Evolutionary conservation across 2,888 invertebrate species (phyloP).

Genomic region (Eupithecia insigniata): DNA sequence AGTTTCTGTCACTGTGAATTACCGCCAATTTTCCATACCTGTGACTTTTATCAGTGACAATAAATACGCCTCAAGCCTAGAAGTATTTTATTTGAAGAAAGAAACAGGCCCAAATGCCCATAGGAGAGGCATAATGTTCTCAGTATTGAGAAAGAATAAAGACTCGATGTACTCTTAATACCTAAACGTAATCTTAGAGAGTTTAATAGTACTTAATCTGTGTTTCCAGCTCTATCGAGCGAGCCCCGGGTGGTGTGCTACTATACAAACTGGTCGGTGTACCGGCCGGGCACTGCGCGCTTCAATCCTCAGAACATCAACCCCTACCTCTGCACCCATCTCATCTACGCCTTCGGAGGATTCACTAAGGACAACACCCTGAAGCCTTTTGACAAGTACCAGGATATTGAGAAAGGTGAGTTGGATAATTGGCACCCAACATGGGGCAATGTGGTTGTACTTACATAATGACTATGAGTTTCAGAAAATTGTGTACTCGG

Average conservation of each 20-base stretch:
- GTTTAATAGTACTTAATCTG: neutral
- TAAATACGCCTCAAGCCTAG: too few relatives aligned
- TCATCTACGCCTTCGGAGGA: constrained; percentile 96
- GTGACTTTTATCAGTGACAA: too few relatives aligned
- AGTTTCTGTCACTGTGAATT: too few relatives aligned
- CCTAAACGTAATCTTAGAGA: neutral
- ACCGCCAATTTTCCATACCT: too few relatives aligned
- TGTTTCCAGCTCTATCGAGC: constrained; percentile 61
- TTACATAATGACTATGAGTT: too few relatives aligned
- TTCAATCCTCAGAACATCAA: constrained; percentile 97
- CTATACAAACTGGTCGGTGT: constrained; percentile 97
- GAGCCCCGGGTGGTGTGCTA: constrained; percentile 94
- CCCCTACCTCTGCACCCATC: constrained; percentile 96
- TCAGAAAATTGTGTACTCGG: too few relatives aligned
- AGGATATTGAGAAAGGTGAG: constrained; percentile 96
- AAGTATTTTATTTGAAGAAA: too few relatives aligned
- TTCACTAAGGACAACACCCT: constrained; percentile 95
- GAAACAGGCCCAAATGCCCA: too few relatives aligned
- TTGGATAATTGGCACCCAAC: constrained; percentile 14
- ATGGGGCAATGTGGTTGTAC: too few relatives aligned
- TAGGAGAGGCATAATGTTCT: too few relatives aligned
- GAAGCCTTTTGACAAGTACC: constrained; percentile 97
- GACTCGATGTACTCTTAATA: neutral
- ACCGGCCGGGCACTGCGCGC: constrained; percentile 94
- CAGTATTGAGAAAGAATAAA: neutral